Conservation (phyloP, 2,888 invertebrate genomes). For the Heliconius sara region DNA sequence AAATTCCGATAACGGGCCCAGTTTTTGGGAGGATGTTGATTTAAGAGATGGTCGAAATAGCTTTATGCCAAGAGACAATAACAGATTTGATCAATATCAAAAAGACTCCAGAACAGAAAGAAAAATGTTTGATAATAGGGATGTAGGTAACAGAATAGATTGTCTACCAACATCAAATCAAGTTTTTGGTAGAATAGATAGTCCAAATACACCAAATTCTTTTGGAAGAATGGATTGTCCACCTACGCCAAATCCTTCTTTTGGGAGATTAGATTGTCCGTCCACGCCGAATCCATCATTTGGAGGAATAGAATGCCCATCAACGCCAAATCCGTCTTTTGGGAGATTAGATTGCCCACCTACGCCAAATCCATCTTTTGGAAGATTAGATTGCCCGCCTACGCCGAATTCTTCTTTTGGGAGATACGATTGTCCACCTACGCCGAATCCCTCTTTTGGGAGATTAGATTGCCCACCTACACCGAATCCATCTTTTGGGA, state of each 20-base stretch:
- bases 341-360: constrained; percentile 59
- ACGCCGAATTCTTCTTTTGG: constrained; percentile 40
- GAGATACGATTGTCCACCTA: constrained; percentile 43
- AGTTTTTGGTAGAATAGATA: constrained; percentile 27
- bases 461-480: constrained; percentile 51
- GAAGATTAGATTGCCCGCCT: constrained; percentile 47
- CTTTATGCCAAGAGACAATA: constrained; percentile 36
- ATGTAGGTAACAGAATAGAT: constrained; percentile 43
- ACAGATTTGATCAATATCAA: constrained; percentile 45
- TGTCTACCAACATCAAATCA: constrained; percentile 48
- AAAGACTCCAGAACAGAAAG: constrained; percentile 47
- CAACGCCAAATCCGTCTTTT: constrained; percentile 60
- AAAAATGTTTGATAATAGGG: constrained; percentile 40
- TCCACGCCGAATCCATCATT: constrained; percentile 57
- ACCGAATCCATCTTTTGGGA: constrained; percentile 55
- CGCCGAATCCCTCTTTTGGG: constrained; percentile 50
- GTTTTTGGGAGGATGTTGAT: constrained; percentile 51
- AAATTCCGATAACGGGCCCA: constrained; percentile 21
- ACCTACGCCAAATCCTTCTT: constrained; percentile 53
- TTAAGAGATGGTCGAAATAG: constrained; percentile 50
- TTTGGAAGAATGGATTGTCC: constrained; percentile 52
- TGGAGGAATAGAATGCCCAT: constrained; percentile 51
- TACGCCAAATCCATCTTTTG: constrained; percentile 48
- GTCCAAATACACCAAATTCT: constrained; percentile 49
- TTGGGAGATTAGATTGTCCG: constrained; percentile 52